phyloP scores from a whole-genome alignment of 2,113 vertebrate genomes.

The Ovis aries region DNA sequence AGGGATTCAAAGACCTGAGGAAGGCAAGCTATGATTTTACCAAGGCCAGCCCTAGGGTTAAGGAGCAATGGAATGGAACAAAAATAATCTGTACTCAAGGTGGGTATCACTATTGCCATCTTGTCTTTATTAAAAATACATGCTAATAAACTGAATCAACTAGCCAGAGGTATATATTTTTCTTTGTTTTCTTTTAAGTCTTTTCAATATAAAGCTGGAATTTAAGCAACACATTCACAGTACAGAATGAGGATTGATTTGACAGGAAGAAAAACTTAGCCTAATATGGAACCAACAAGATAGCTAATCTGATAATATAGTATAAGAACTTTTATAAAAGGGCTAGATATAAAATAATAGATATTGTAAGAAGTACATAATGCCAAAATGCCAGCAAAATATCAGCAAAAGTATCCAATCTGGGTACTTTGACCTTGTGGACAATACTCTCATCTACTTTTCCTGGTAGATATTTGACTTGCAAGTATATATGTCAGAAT shows the following conservation, averaged over 20 bases:
- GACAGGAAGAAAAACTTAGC: background rate
- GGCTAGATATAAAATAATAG: background rate
- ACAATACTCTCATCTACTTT: background rate
- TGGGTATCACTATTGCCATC: background rate
- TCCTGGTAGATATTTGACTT: background rate
- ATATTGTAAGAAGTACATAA: background rate
- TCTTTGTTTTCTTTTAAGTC: background rate
- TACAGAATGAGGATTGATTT: background rate
- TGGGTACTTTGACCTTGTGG: background rate
- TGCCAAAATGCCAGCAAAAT: background rate
- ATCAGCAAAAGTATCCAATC: background rate
- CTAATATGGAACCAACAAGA: background rate
- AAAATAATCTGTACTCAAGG: background rate
- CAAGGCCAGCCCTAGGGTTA: background rate
- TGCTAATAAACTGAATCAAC: background rate
- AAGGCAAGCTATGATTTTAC: background rate
- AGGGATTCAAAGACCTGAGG: background rate
- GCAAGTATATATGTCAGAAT: background rate
- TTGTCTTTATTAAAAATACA: background rate
- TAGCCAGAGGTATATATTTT: background rate
- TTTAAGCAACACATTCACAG: constrained; percentile 14
- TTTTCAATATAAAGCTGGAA: background rate
- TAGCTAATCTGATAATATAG: background rate
- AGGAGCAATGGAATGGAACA: background rate
- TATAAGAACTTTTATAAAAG: background rate